Conservation (phyloP, 2,888 invertebrate species). For the Aelia acuminata region DNA sequence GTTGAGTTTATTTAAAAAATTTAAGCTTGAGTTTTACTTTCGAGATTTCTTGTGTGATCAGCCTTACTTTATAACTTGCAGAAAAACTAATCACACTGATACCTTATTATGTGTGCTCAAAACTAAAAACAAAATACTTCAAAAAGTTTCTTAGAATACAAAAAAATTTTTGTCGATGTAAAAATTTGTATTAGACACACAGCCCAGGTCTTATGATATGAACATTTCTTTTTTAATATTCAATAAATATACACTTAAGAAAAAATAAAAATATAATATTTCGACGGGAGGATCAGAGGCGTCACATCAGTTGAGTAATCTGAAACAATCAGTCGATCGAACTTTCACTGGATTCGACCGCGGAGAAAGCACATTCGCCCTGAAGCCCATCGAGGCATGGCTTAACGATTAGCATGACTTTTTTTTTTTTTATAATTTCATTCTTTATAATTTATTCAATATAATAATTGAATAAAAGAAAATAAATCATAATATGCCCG, state of each 20-base stretch:
- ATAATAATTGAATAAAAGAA: background rate
- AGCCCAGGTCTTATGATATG: too few species aligned
- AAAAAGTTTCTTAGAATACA: too few species aligned
- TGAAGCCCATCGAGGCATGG: background rate
- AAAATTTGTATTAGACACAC: too few species aligned
- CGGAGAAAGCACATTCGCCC: constrained; percentile 45
- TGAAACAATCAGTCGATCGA: background rate
- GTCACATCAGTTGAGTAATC: constrained; percentile 11
- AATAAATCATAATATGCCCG: too few species aligned
- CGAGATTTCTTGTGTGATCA: too few species aligned
- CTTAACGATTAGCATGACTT: background rate
- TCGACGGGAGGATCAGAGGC: background rate
- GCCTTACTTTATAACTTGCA: too few species aligned
- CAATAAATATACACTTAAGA: background rate
- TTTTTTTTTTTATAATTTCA: background rate
- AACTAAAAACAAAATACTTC: too few species aligned
- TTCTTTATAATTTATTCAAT: background rate
- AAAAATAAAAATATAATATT: background rate
- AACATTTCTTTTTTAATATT: background rate
- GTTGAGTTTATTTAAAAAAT: too few species aligned
- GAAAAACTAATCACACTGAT: too few species aligned
- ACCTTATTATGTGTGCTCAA: too few species aligned
- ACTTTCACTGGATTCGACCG: constrained; percentile 34
- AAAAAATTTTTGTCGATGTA: too few species aligned
- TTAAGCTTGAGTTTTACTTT: too few species aligned